Evolutionary conservation across 30 jellyfish, hydroid and myxozoan genomes (phyloP).

Genomic region (Turritopsis dohrnii): DNA sequence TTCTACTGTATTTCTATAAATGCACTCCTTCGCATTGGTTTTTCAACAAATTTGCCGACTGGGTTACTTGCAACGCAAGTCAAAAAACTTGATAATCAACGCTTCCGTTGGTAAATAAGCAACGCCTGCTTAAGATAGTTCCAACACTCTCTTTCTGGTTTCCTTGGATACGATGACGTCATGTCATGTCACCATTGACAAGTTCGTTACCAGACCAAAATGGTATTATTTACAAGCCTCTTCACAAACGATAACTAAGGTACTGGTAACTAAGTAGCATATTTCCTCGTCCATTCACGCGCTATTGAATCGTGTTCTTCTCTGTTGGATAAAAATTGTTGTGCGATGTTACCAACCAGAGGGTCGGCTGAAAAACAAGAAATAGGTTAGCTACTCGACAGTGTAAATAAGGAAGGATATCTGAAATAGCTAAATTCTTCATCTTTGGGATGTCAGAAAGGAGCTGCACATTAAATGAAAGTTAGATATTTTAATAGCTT

Average conservation of each 20-base stretch:
- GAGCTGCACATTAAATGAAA: no score
- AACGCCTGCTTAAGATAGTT: background rate
- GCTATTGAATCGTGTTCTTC: conserved; percentile 91
- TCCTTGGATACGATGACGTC: background rate
- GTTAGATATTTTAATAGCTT: no score
- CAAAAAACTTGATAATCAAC: background rate
- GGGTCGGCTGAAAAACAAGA: conserved; percentile 73
- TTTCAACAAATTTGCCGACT: no score
- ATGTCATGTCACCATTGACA: background rate
- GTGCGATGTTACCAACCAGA: conserved; percentile 96
- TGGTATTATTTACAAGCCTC: background rate
- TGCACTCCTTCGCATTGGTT: no score
- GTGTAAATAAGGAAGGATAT: no score
- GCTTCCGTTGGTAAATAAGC: background rate
- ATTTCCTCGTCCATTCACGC: conserved; percentile 87
- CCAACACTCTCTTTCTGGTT: background rate
- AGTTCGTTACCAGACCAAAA: background rate
- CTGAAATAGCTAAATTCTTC: no score
- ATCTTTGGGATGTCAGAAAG: no score
- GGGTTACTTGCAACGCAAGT: background rate
- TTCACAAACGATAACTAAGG: background rate
- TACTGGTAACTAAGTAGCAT: conserved; percentile 55
- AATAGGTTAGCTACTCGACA: no score
- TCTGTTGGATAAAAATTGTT: conserved; percentile 81
- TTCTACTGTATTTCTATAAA: no score